Conservation (phyloP, 2,888 invertebrate species). For the Dyspetes luteomarginatus region DNA sequence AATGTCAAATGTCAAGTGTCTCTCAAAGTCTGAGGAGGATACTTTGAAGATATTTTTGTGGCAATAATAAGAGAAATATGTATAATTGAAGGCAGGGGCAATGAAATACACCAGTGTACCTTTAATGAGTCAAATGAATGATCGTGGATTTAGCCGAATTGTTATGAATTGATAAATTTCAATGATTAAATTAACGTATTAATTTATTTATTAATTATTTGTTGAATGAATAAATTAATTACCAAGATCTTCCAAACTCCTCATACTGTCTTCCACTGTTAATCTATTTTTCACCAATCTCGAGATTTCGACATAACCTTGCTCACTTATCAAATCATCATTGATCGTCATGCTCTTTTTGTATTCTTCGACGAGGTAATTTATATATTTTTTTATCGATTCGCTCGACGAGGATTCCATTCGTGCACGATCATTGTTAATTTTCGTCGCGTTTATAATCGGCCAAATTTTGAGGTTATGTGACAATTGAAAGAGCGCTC, state of each 20-base stretch:
- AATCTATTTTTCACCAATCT: slow-evolving; percentile 86
- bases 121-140: too few species aligned
- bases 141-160: too few species aligned
- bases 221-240: slow-evolving; percentile 74
- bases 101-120: too few species aligned
- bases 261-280: slow-evolving; percentile 86
- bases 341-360: slow-evolving; percentile 9
- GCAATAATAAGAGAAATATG: too few species aligned
- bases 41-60: too few species aligned
- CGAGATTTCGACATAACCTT: slow-evolving; percentile 49
- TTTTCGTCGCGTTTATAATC: not conserved
- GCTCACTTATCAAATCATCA: slow-evolving; percentile 58
- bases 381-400: slow-evolving; percentile 70
- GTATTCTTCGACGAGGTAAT: slow-evolving; percentile 68
- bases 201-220: not conserved
- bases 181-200: not conserved
- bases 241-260: slow-evolving; percentile 87
- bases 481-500: not conserved
- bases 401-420: slow-evolving; percentile 47
- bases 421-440: slow-evolving; percentile 3
- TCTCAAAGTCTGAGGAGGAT: too few species aligned
- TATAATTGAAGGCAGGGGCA: too few species aligned
- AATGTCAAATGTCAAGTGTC: too few species aligned
- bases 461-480: slow-evolving; percentile 53
- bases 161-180: too few species aligned